phyloP scores from a whole-genome alignment of 2,113 vertebrate species.

The Trochalopteron elliotii region DNA sequence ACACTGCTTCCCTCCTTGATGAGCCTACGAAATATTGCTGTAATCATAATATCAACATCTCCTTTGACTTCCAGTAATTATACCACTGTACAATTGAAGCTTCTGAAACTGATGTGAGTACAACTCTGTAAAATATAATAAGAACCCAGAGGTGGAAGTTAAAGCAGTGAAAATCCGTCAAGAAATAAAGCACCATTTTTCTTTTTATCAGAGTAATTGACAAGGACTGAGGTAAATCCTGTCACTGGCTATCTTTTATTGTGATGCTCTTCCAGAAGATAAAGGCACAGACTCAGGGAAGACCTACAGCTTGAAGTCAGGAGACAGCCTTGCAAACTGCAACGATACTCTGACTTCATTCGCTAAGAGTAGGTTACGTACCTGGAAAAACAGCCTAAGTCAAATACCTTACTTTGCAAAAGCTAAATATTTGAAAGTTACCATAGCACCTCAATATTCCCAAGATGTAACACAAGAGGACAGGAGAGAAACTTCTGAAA shows the following conservation, averaged over 20 bases:
- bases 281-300: background rate
- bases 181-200: background rate
- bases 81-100: background rate
- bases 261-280: background rate
- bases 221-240: background rate
- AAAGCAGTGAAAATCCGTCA: background rate
- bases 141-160: background rate
- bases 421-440: slow-evolving; percentile 68
- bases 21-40: background rate
- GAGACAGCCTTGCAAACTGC: background rate
- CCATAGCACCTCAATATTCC: slow-evolving; percentile 63
- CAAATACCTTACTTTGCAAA: slow-evolving; percentile 60
- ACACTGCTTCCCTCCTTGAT: background rate
- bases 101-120: slow-evolving; percentile 16
- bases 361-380: slow-evolving; percentile 29
- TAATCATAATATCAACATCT: slow-evolving; percentile 10
- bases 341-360: slow-evolving; percentile 9
- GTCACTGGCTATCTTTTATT: background rate
- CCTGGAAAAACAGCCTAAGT: slow-evolving; percentile 64
- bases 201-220: slow-evolving; percentile 18
- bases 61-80: slow-evolving; percentile 43
- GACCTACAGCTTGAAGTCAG: background rate
- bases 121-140: background rate
- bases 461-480: slow-evolving; percentile 60
- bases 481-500: slow-evolving; percentile 44